Evolutionary conservation across 2,888 invertebrate species (phyloP).

Genomic region (Pilophorus perplexus): DNA sequence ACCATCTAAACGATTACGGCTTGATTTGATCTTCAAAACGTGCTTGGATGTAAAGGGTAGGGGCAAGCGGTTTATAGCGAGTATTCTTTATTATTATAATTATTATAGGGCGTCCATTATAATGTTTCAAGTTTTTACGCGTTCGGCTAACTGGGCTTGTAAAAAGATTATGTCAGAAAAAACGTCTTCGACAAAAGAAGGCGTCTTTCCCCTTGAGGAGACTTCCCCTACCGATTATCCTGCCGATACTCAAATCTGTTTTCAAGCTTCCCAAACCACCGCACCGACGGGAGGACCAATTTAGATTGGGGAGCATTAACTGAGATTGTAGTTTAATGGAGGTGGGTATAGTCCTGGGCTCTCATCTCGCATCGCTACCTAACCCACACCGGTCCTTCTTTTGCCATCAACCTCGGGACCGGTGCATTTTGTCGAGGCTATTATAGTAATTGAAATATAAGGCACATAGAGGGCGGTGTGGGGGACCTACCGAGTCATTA

Average conservation of each 20-base stretch:
- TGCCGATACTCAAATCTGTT: slow-evolving; percentile 35
- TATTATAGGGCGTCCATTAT: neutral
- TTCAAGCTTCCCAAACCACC: slow-evolving; percentile 15
- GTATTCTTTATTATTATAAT: no score
- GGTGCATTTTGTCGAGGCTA: slow-evolving; percentile 40
- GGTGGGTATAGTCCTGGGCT: slow-evolving; percentile 31
- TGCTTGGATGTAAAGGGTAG: no score
- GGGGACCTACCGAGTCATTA: slow-evolving; percentile 25
- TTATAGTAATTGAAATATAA: slow-evolving; percentile 43
- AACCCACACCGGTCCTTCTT: slow-evolving; percentile 8
- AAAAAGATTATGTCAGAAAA: neutral
- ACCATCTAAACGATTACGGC: no score
- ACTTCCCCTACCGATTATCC: slow-evolving; percentile 36
- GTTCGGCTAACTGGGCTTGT: neutral
- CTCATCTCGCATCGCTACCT: neutral
- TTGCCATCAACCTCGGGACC: slow-evolving; percentile 36
- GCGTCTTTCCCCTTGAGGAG: neutral
- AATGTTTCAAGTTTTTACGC: neutral
- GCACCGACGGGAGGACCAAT: slow-evolving; percentile 39
- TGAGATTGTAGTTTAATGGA: slow-evolving; percentile 42
- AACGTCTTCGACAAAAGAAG: neutral
- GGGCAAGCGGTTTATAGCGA: no score
- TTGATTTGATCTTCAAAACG: no score
- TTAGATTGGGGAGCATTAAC: slow-evolving; percentile 41
- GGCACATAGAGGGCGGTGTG: slow-evolving; percentile 40